Evolutionary conservation across 2,888 invertebrate species (phyloP), one percentile per base, ranked within the genome.

Genomic region (Microplitis deprimator): DNA sequence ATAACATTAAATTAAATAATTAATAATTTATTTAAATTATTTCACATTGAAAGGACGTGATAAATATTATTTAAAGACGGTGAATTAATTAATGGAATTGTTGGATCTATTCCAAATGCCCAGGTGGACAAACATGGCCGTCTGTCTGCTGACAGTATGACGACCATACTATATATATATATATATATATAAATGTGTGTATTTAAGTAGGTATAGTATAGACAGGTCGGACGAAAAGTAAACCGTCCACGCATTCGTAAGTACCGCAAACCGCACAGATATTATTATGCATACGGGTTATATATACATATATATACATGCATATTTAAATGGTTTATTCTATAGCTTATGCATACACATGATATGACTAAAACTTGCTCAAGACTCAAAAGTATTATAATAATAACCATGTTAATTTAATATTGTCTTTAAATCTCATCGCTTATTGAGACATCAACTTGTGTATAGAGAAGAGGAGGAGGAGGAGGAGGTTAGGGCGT

Each of bases 321-420:
- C 72, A 76, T 76, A 76, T 76, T 76, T 76, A 76, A 61, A 39
- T 60, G 67, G 29, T 29, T 29, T 29, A 60, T 72, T 40, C 72
- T 72, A 40, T 76, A 72, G 72, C 40, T 76, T 68, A 72, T 76
- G 76, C 76, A 76, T 76, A 76, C 72, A 76, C 68, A 76, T 76
- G 72, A 72, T 20, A 76, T 69, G 67, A 13, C 29, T n/a, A 10
- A 17, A 41, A 41, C 41, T 17, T 16, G 17, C 17, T 20, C 38
- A 13, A 29, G 1, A 29, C 2, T 2, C 29, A 29, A 29, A 29
- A 29, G 29, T 29, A 3, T 29, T 29, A 29, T 29, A 7, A 68
- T 68, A 10, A 29, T 20, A 64, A 64, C 7, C 5, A 64, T 10
- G 17, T 64, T 60, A 59, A 38, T 69, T 64, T 41, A 76, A 70